Base-by-base conservation (phyloP, 2,113 vertebrate species). In the Aix galericulata region DNA sequence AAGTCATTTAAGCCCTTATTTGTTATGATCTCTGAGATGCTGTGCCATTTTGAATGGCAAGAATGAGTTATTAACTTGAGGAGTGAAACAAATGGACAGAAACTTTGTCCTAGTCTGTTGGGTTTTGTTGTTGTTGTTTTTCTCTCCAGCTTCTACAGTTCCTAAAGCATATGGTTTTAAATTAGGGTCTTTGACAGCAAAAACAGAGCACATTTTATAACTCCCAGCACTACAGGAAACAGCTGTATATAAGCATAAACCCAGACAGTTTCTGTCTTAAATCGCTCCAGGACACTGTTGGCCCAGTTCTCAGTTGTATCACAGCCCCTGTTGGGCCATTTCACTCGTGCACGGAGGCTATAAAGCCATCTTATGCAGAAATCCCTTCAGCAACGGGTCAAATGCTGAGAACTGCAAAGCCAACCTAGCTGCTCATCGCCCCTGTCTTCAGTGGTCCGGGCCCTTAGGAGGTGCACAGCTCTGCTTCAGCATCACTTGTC, bases 221-320 rank as follows among this genome's bases (percentile, higher is more conserved):
- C 55, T 95, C 93, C 83, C 91, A 96, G 36, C 94, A 68, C 89
- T 94, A 94, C 83, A 92, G 44, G 67, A 86, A 96, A 59, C 89
- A 95, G 86, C 78, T 96, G 86, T 84, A 77, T 73, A 42, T 48
- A 81, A 95, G 83, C 81, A 95, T 13, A 91, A 94, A 86, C 32
- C 2, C 53, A 86, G 89, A 85, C 60, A 92, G 68, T 15, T 93
- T 64, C 59, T 82, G 64, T 64, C 78, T 86, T 85, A 50, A 79
- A 77, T 62, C 74, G 91, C 95, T 95, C 66, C 69, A 56, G 95
- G 94, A 94, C 92, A 82, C 50, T 32, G 77, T 2, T 87, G 93
- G 86, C 93, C 94, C 94, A 93, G 78, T 89, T 96, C 94, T 95
- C 88, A n/a, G 81, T 5, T 55, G 91, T 38, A 42, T 44, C 77